Percentiles rank a stretch among this genome's conserved stretches.
Evolutionary conservation across 2,888 invertebrate species (phyloP).

Genomic region (Aethes cnicana): DNA sequence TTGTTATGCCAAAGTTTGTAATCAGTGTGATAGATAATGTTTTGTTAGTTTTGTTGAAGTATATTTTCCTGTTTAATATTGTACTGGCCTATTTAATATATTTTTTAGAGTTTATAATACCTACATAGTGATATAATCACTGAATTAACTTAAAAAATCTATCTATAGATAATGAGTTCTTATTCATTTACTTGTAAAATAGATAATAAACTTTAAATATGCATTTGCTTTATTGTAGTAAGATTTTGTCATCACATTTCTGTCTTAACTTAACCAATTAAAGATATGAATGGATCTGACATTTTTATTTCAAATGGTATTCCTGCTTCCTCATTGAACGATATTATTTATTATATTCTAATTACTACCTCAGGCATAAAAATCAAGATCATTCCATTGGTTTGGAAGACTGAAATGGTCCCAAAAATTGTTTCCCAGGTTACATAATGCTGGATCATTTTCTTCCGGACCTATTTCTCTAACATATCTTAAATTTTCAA

Average conservation of each 20-base stretch:
- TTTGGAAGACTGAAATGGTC: slow-evolving; percentile 50
- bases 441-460: slow-evolving; percentile 38
- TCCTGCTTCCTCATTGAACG: no score
- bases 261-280: slow-evolving; percentile 35
- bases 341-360: no score
- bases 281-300: slow-evolving; percentile 40
- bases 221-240: slow-evolving; percentile 29
- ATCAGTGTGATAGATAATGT: neutral
- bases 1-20: slow-evolving; percentile 3
- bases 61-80: neutral
- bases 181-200: slow-evolving; percentile 16
- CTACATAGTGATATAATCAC: slow-evolving; percentile 16
- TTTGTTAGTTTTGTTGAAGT: slow-evolving; percentile 6
- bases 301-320: slow-evolving; percentile 32
- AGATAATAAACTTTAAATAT: slow-evolving; percentile 24
- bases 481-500: slow-evolving; percentile 58
- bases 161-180: slow-evolving; percentile 12
- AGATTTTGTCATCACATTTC: slow-evolving; percentile 22
- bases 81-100: slow-evolving; percentile 8
- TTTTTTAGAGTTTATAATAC: neutral
- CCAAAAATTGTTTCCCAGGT: slow-evolving; percentile 55
- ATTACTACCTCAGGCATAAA: slow-evolving; percentile 38
- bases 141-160: slow-evolving; percentile 3
- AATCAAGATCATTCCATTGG: slow-evolving; percentile 49
- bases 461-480: slow-evolving; percentile 55